Percentiles rank a stretch among this genome's conserved stretches.
These are phyloP conservation scores for Meandrina meandrites DNA, from an alignment of 92 coral and sea anemone species.

Conservation along the genomic window DNA sequence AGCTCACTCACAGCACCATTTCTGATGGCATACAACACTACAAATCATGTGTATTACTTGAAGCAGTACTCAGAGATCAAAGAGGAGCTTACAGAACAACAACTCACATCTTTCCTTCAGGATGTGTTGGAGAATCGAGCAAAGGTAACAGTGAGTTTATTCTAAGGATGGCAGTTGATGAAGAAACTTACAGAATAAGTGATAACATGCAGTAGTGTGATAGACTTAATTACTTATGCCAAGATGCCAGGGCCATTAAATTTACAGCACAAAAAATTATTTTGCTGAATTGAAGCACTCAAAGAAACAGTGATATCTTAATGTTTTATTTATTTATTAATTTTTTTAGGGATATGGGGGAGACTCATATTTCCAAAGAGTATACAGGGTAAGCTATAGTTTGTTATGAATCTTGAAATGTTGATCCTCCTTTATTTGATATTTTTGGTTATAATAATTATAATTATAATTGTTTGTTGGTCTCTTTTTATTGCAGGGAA, in stretches of 20 bases:
- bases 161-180: background rate
- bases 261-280: no score
- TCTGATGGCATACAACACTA: constrained; percentile 80
- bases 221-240: no score
- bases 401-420: background rate
- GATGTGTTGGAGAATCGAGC: constrained; percentile 73
- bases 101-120: constrained; percentile 73
- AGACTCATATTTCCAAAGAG: constrained; percentile 76
- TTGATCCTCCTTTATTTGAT: background rate
- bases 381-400: constrained; percentile 75
- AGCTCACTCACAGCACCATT: constrained; percentile 81
- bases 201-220: no score
- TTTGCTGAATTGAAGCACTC: no score
- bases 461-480: background rate
- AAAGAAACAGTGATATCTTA: background rate
- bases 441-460: background rate
- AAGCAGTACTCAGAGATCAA: constrained; percentile 72
- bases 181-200: no score
- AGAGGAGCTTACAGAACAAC: constrained; percentile 68
- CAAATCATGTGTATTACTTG: constrained; percentile 71
- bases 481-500: constrained; percentile 43
- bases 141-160: constrained; percentile 34
- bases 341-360: constrained; percentile 88
- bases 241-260: no score
- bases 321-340: background rate